phyloP scores from a whole-genome alignment of 2,113 vertebrate species.

The Scytalopus superciliaris region DNA sequence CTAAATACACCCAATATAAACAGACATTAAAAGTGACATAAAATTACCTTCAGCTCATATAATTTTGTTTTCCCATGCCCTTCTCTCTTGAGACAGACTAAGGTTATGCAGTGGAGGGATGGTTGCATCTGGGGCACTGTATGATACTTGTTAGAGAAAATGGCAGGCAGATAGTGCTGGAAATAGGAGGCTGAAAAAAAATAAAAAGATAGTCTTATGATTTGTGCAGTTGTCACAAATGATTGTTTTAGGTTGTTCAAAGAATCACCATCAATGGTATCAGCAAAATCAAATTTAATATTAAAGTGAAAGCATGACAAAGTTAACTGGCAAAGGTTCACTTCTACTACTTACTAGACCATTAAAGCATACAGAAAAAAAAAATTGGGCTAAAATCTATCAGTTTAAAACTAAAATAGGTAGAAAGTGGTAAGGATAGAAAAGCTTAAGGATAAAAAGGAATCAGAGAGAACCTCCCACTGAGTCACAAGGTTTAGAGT shows the following conservation, averaged over 20 bases:
- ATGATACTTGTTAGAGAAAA: not conserved
- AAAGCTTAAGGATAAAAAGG: not conserved
- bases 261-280: not conserved
- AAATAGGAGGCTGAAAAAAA: not conserved
- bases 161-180: not conserved
- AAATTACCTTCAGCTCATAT: not conserved
- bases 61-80: not conserved
- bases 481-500: not conserved
- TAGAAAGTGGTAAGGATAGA: not conserved
- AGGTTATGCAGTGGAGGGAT: not conserved
- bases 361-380: not conserved
- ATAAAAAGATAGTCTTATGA: not conserved
- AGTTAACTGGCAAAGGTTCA: too few species aligned
- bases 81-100: not conserved
- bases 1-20: not conserved
- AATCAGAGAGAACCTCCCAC: rapidly evolving
- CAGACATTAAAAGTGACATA: not conserved
- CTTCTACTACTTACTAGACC: not conserved
- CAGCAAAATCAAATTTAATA: not conserved
- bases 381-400: not conserved
- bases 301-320: not conserved
- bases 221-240: not conserved
- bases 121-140: too few species aligned
- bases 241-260: not conserved
- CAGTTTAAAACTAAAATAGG: not conserved